Conservation (phyloP, 2,888 invertebrate genomes). For the Pristionchus japonicus region DNA sequence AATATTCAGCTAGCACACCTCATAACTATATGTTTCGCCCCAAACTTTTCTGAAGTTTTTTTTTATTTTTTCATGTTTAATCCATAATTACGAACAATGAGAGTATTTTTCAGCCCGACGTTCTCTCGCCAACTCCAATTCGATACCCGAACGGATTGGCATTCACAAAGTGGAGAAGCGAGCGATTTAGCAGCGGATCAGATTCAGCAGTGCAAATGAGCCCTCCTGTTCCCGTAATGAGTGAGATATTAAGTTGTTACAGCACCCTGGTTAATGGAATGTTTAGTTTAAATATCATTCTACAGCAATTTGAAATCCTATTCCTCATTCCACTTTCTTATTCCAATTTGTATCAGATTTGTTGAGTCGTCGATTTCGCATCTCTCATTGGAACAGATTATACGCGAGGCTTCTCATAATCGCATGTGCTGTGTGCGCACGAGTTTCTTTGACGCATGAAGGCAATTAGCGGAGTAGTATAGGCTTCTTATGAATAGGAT, state of each 20-base stretch:
- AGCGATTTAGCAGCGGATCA: conserved; percentile 9
- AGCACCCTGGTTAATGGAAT: too few species aligned
- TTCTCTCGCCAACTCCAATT: conserved; percentile 42
- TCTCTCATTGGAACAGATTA: too few species aligned
- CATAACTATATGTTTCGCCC: too few species aligned
- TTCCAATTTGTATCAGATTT: too few species aligned
- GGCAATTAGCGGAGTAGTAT: background rate
- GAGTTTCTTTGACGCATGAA: background rate
- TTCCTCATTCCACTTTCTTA: too few species aligned
- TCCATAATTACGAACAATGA: too few species aligned
- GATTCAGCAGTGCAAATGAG: conserved; percentile 42
- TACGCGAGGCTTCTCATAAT: background rate
- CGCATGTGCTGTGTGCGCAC: background rate
- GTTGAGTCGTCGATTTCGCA: too few species aligned
- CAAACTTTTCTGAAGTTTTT: too few species aligned
- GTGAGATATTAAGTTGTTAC: conserved; percentile 2
- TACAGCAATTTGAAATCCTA: too few species aligned
- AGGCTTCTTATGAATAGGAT: background rate
- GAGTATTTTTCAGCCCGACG: conserved; percentile 43
- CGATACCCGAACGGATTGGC: background rate
- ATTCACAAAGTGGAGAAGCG: conserved; percentile 42
- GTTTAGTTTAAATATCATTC: too few species aligned
- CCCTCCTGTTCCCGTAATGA: conserved; percentile 27
- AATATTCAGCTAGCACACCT: too few species aligned
- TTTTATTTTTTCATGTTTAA: too few species aligned